These are phyloP conservation scores for Leptinotarsa undecemlineata DNA, from an alignment of 1,140 invertebrate genomes.

Conservation along the genomic window DNA sequence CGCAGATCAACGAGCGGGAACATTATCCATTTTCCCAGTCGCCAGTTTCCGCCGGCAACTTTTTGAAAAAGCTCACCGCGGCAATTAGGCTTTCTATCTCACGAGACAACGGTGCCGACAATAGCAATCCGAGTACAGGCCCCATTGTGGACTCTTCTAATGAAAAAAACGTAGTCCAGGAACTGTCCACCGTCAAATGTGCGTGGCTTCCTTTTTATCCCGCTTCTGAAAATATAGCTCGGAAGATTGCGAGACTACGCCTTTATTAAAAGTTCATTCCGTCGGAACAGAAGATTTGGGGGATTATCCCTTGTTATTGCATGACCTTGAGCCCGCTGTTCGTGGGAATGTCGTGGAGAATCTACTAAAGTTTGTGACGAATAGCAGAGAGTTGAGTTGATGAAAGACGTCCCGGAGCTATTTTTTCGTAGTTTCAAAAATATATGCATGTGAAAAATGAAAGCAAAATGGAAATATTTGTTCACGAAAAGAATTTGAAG, in stretches of 20 bases:
- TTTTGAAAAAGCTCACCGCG: neutral
- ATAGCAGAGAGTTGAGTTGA: neutral
- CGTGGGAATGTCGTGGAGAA: neutral
- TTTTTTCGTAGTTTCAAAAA: too few relatives aligned
- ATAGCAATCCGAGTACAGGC: neutral
- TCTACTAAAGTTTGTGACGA: neutral
- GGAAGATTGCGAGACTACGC: neutral
- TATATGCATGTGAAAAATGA: too few relatives aligned
- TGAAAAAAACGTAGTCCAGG: neutral
- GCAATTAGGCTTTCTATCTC: neutral
- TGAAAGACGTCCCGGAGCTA: neutral
- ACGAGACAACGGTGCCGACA: neutral
- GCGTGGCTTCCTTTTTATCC: constrained; percentile 5
- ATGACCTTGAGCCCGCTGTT: neutral
- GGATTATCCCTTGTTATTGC: neutral
- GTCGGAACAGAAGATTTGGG: neutral
- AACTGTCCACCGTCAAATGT: neutral
- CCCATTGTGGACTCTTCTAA: neutral
- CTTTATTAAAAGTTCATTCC: neutral
- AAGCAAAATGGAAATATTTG: too few relatives aligned
- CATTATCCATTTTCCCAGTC: too few relatives aligned
- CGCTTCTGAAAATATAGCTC: neutral
- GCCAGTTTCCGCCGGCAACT: neutral
- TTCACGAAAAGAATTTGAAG: too few relatives aligned
- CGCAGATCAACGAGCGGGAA: too few relatives aligned